Evolutionary conservation across 35 echinoderm and acorn worm species (phyloP).

Genomic region (Ophiothrix spiculata): DNA sequence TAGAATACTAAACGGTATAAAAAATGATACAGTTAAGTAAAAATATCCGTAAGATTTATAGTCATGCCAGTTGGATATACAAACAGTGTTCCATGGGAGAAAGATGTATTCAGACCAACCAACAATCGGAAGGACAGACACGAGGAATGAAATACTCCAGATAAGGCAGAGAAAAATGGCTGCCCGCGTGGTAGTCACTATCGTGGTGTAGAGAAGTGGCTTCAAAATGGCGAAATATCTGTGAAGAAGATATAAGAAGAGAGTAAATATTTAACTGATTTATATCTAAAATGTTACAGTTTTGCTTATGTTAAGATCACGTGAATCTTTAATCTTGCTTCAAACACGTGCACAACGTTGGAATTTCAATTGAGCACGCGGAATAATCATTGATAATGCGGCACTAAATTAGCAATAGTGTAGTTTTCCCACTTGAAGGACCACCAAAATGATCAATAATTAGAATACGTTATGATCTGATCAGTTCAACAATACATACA

Average conservation of each 20-base stretch:
- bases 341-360: too few relatives aligned
- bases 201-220: constrained; percentile 80
- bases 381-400: too few relatives aligned
- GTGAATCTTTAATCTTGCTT: too few relatives aligned
- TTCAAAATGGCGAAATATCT: constrained; percentile 86
- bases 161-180: constrained; percentile 45
- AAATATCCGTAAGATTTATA: constrained; percentile 56
- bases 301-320: too few relatives aligned
- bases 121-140: constrained; percentile 55
- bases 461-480: too few relatives aligned
- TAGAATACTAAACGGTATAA: constrained; percentile 58
- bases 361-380: too few relatives aligned
- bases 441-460: too few relatives aligned
- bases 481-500: too few relatives aligned
- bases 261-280: too few relatives aligned
- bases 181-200: constrained; percentile 67
- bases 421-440: too few relatives aligned
- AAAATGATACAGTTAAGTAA: constrained; percentile 63
- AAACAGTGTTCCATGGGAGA: constrained; percentile 69
- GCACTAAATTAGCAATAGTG: too few relatives aligned
- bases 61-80: constrained; percentile 64
- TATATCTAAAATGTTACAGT: too few relatives aligned
- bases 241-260: constrained; percentile 16
- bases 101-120: constrained; percentile 82
- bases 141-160: constrained; percentile 52